Base-by-base conservation (phyloP, 2,797 vertebrate species). In the Centropyge bicolor region DNA sequence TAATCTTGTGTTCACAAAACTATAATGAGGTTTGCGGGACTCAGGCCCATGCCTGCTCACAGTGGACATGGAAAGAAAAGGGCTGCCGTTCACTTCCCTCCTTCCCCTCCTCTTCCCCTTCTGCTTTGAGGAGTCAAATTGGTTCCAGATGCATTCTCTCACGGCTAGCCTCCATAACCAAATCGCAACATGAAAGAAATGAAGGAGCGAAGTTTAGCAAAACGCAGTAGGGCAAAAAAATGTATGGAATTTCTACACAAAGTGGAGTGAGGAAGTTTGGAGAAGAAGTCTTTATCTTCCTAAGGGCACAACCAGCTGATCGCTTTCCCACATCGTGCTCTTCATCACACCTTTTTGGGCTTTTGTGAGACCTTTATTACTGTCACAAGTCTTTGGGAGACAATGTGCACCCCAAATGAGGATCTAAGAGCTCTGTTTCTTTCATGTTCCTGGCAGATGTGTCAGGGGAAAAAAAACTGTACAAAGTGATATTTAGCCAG, bases 111-210 rank as follows among this genome's bases (percentile, higher is more conserved):
- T 87, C 83, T 66, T 61, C 69, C 71, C 82, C 81, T 41, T 76
- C 45, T 81, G 86, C 92, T 93, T 86, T 78, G 89, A 91, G 83
- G 69, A 86, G 57, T 84, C 83, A 92, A 93, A 96, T 94, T 91
- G 91, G 83, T 93, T 95, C 91, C 95, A 96, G 95, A 95, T 96
- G 95, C 88, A 89, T 89, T 84, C 83, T 89, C 87, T 93, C 89
- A 85, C 52, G 75, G 88, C 89, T 38, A 76, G 86, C 76, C 88
- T 88, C 84, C 77, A 84, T 7, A 75, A 84, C 74, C 57, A 27
- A 54, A 89, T 81, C 80, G 8, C 82, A 84, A 84, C 87, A 88
- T 88, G 85, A 85, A 88, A 89, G 78, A 68, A 82, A 49, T 9
- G 51, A 63, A 74, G 24, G 73, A 68, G 77, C 84, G 51, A 81